phyloP scores from a whole-genome alignment of 2,113 vertebrate species.

The Zeus faber region DNA sequence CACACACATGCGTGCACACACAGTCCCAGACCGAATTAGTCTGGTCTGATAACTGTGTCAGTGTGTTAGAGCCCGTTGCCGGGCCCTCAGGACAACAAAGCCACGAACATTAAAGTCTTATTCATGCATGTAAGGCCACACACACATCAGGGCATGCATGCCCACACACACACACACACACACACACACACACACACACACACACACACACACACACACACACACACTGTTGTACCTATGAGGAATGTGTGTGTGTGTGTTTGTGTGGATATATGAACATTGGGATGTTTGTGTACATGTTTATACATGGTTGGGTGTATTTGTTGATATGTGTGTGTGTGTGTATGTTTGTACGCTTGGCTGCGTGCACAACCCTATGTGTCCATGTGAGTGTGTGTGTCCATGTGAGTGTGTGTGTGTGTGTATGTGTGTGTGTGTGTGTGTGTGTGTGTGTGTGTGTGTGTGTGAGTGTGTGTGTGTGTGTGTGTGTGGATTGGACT shows the following conservation, averaged over 20 bases:
- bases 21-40: slow-evolving; percentile 51
- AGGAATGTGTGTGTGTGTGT: slow-evolving; percentile 11
- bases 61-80: slow-evolving; percentile 48
- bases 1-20: slow-evolving; percentile 14
- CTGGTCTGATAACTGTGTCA: slow-evolving; percentile 69
- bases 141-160: background rate
- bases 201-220: background rate
- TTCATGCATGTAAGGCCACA: slow-evolving; percentile 63
- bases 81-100: slow-evolving; percentile 51
- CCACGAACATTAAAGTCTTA: slow-evolving; percentile 43
- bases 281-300: background rate
- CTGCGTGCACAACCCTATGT: background rate
- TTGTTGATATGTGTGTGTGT: slow-evolving; percentile 4
- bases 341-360: slow-evolving; percentile 15
- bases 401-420: slow-evolving; percentile 17
- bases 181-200: background rate
- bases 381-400: background rate
- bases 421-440: slow-evolving; percentile 2
- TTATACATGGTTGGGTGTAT: no score
- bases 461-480: background rate
- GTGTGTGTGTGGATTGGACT: background rate
- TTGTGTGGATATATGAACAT: no score
- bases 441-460: background rate
- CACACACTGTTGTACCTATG: background rate
- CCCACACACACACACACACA: background rate